Conservation (phyloP, 2,888 invertebrate genomes). For the Penaeus monodon region DNA sequence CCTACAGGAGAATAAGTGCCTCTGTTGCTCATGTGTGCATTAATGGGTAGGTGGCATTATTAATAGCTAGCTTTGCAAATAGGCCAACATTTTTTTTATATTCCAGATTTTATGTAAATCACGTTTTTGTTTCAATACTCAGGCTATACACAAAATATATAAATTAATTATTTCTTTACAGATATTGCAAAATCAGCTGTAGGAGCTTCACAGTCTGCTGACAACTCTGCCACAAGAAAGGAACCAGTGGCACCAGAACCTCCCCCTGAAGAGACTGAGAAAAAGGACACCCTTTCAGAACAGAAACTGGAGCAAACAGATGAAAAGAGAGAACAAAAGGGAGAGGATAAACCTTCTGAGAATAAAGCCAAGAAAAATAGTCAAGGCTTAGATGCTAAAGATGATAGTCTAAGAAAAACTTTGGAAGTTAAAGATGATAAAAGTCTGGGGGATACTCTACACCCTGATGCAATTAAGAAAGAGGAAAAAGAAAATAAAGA, state of each 20-base stretch:
- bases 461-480: slow-evolving; percentile 62
- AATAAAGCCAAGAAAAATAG: background rate
- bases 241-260: slow-evolving; percentile 63
- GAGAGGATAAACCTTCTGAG: background rate
- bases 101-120: no score
- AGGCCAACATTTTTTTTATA: no score
- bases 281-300: background rate
- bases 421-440: background rate
- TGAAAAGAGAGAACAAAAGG: background rate
- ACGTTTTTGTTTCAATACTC: no score
- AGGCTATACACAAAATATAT: no score
- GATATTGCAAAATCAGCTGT: background rate
- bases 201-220: background rate
- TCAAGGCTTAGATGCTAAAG: background rate
- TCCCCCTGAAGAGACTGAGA: slow-evolving; percentile 37
- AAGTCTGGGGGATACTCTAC: slow-evolving; percentile 35
- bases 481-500: slow-evolving; percentile 58
- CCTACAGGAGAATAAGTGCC: no score
- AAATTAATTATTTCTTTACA: no score
- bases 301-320: background rate
- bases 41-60: no score
- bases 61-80: no score
- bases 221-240: slow-evolving; percentile 34
- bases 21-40: no score
- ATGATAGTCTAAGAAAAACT: background rate